Percentiles rank a stretch among this genome's conserved stretches.
phyloP scores from a whole-genome alignment of 2,113 vertebrate species.

The Corythaeola cristata region DNA sequence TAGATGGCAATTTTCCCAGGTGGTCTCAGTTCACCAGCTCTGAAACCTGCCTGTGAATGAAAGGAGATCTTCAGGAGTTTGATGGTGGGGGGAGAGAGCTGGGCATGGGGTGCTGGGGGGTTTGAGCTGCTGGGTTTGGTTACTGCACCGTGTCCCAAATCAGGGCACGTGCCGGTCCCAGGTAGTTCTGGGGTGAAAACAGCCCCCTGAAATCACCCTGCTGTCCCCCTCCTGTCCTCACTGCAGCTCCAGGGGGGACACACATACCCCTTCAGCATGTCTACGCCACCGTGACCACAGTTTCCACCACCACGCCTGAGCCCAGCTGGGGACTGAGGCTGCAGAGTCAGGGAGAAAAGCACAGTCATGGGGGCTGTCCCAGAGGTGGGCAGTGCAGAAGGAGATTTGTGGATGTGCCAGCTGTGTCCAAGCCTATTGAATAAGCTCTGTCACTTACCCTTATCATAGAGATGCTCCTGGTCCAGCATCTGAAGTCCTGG shows the following conservation, averaged over 20 bases:
- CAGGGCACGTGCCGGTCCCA: background rate
- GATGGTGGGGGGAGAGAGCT: too few relatives aligned
- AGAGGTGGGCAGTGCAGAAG: background rate
- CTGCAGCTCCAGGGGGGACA: too few relatives aligned
- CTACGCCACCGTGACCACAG: background rate
- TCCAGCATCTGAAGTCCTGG: background rate
- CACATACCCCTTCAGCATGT: background rate
- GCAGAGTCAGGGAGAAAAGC: background rate
- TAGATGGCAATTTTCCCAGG: too few relatives aligned
- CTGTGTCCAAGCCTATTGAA: background rate
- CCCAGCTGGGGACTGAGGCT: background rate
- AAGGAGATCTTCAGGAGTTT: background rate
- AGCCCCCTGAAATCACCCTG: background rate
- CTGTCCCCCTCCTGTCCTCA: background rate
- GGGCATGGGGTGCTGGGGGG: background rate
- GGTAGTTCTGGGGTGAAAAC: background rate
- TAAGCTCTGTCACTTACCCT: background rate
- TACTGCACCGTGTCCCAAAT: accelerated
- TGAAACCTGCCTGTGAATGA: background rate
- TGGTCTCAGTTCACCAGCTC: background rate
- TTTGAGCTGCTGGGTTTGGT: background rate
- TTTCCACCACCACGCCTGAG: background rate
- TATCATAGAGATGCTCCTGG: background rate
- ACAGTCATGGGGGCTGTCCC: background rate
- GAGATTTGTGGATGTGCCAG: background rate